Evolutionary conservation across 2,888 invertebrate genomes (phyloP).

Genomic region (Barypeithes pellucidus): DNA sequence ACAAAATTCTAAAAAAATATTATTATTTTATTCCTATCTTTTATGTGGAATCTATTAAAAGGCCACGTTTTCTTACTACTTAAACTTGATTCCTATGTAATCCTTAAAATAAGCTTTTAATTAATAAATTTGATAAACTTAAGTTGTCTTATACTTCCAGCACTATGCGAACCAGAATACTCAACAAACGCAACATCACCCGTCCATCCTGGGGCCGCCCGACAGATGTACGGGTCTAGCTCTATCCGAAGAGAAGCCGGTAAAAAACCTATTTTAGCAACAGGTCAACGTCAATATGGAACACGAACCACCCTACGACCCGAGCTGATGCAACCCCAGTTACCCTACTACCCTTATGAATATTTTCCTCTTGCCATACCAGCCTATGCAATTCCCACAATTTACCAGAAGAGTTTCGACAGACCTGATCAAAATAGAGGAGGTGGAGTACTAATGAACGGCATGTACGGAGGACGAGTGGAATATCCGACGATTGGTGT

Average conservation of each 20-base stretch:
- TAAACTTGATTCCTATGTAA: no score
- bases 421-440: constrained; percentile 44
- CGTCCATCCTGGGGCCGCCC: constrained; percentile 71
- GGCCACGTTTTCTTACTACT: no score
- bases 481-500: constrained; percentile 60
- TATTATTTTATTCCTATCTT: no score
- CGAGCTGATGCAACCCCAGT: constrained; percentile 60
- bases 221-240: constrained; percentile 75
- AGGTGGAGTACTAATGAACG: constrained; percentile 57
- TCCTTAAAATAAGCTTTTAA: no score
- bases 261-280: constrained; percentile 68
- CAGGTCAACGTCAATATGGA: constrained; percentile 67
- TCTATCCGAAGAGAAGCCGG: constrained; percentile 72
- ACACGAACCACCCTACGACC: constrained; percentile 67
- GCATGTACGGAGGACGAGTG: constrained; percentile 65
- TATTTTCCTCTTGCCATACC: constrained; percentile 45
- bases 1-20: no score
- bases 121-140: no score
- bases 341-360: constrained; percentile 34
- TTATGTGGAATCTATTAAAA: no score
- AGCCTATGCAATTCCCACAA: constrained; percentile 57
- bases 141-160: constrained; percentile 31
- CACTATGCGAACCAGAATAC: constrained; percentile 42
- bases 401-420: constrained; percentile 57
- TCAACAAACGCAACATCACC: constrained; percentile 34